phyloP scores from a whole-genome alignment of 1,140 invertebrate genomes.

The Lethrus apterus region DNA sequence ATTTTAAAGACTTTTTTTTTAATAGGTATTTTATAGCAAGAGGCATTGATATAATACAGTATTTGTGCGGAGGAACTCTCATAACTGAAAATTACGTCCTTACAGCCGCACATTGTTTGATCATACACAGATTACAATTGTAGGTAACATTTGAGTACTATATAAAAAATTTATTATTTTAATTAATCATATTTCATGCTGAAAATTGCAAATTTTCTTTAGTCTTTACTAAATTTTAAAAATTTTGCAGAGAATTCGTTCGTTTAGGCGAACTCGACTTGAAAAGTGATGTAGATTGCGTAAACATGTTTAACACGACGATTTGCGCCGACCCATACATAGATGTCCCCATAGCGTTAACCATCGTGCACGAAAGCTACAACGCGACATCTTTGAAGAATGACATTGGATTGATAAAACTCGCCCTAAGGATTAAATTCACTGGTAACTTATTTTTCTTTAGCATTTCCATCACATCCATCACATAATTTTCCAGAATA shows the following conservation, averaged over 20 bases:
- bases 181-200: not conserved
- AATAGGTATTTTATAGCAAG: conserved; percentile 23
- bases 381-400: conserved; percentile 69
- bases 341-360: conserved; percentile 35
- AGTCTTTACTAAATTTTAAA: conserved; percentile 6
- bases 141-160: too few species aligned
- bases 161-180: not conserved
- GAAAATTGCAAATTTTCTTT: too few species aligned
- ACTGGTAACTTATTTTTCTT: conserved; percentile 20
- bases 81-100: conserved; percentile 70
- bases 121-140: conserved; percentile 38
- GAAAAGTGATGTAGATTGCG: conserved; percentile 49
- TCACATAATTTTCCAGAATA: conserved; percentile 39
- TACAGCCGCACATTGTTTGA: conserved; percentile 72
- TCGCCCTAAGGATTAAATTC: conserved; percentile 56
- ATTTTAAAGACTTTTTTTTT: too few species aligned
- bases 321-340: conserved; percentile 41
- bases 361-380: conserved; percentile 43
- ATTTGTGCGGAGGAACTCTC: conserved; percentile 51
- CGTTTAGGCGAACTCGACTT: conserved; percentile 71
- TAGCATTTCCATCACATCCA: not conserved
- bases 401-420: conserved; percentile 68
- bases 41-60: conserved; percentile 17
- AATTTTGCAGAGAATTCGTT: conserved; percentile 69
- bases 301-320: conserved; percentile 22